Conservation (phyloP, 1,140 invertebrate species). For the Protaetia brevitarsis region DNA sequence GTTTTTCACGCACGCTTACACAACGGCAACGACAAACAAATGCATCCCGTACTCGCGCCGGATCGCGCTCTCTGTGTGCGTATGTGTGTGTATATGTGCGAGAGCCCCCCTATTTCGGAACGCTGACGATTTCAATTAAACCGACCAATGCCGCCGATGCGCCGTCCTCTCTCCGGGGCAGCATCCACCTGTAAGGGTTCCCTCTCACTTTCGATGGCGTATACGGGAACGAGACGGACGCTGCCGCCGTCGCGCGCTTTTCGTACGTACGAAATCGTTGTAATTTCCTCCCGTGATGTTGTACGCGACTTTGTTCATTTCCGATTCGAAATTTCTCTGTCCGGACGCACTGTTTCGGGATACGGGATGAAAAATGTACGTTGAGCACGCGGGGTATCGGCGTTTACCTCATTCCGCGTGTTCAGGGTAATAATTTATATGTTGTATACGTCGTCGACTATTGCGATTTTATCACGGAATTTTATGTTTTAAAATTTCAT, state of each 20-base stretch:
- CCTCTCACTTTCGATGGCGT: background rate
- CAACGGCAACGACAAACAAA: too few relatives aligned
- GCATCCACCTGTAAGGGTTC: slow-evolving; percentile 9
- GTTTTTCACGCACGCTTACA: background rate
- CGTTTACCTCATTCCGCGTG: too few relatives aligned
- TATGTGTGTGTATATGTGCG: too few relatives aligned
- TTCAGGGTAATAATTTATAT: slow-evolving; percentile 1
- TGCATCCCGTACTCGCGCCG: too few relatives aligned
- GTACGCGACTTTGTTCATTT: slow-evolving; percentile 19
- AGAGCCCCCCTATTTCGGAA: background rate
- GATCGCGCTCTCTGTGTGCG: too few relatives aligned
- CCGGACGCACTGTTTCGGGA: background rate
- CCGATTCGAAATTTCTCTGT: slow-evolving; percentile 5
- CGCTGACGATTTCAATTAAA: slow-evolving; percentile 32
- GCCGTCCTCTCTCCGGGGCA: background rate
- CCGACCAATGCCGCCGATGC: slow-evolving; percentile 22
- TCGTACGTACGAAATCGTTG: background rate
- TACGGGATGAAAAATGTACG: background rate
- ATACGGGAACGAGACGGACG: background rate
- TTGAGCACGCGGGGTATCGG: background rate
- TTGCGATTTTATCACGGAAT: background rate
- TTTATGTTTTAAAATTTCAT: background rate
- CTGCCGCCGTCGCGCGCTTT: background rate
- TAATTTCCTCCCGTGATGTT: background rate
- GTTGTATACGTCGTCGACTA: background rate